Base-by-base conservation (phyloP, 1,140 invertebrate species). In the Hydropsyche tenuis region DNA sequence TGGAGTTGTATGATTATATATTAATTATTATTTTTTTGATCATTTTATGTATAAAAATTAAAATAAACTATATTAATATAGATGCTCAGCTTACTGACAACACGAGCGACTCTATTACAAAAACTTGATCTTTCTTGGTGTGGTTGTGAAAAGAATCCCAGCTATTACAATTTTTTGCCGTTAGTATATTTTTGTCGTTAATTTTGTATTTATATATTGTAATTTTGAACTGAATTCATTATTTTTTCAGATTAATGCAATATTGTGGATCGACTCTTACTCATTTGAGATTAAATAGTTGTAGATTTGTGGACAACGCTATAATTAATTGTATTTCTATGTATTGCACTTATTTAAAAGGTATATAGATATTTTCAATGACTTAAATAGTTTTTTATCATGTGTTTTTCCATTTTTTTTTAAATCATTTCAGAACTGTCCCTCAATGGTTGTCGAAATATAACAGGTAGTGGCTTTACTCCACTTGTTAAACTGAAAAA, bases 101-200 rank as follows among this genome's bases (percentile, higher is more conserved):
- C 53, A 83, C 85, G 90, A 72, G 93, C 92, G 81, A 87, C 88
- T 74, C 89, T 89, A 80, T 81, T 96, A 14, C 90, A 91, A 78
- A 90, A 90, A 81, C 79, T 96, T 12, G 94, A 96, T 85, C 81
- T 96, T 0, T 95, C 93, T 0, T 96, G 94, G 94, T 95, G 94
- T 82, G 93, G 93, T n/a, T 90, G 88, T 74, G 90, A 93, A 80
- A 84, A 86, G 63, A 87, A 86, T 73, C 87, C 92, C 68, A 84
- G 85, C 23, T 79, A 87, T 62, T 75, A 85, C 77, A 83, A 87
- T 73, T 87, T 93, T 75, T 84, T 86, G 43, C 80, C 85, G 90
- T 91, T 82, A 86, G 72, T 64, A 43, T 43, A n/a, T 64, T 64
- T 43, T 11, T 64, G n/a, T 62, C 48, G 22, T 37, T n/a, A 30